phyloP scores from a whole-genome alignment of 2,113 vertebrate genomes.

The Catharus bicknelli region DNA sequence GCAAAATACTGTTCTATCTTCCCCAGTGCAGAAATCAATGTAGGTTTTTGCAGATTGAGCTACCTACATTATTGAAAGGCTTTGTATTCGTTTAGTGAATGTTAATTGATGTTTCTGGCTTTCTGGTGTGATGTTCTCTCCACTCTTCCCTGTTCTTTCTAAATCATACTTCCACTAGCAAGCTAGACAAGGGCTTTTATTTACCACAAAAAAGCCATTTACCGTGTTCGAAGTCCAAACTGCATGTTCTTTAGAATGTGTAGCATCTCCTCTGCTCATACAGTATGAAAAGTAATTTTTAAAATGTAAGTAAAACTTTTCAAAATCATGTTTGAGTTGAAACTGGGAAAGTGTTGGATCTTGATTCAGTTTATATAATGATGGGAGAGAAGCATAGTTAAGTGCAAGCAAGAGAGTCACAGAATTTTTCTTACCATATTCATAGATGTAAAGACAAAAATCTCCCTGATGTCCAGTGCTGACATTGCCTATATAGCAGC shows the following conservation, averaged over 20 bases:
- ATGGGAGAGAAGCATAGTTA: not conserved
- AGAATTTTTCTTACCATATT: not conserved
- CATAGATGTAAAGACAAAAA: not conserved
- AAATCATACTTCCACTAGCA: not conserved
- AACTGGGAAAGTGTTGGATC: not conserved
- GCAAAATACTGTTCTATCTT: constrained; percentile 75
- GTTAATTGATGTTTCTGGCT: not conserved
- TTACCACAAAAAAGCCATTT: not conserved
- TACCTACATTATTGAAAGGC: not conserved
- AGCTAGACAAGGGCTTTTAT: not conserved
- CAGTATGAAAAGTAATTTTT: not conserved
- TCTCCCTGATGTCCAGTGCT: not conserved
- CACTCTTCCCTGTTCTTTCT: not conserved
- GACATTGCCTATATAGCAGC: not conserved
- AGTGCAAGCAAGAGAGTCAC: not conserved
- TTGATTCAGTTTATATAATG: not conserved
- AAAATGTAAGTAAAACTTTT: not conserved
- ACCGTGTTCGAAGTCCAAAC: not conserved
- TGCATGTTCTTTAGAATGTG: not conserved
- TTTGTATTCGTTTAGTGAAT: not conserved
- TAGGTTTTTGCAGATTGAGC: constrained; percentile 52
- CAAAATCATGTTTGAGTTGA: not conserved
- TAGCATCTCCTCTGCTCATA: not conserved
- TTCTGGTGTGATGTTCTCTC: not conserved
- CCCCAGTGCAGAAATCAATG: constrained; percentile 77